Evolutionary conservation across 2,113 vertebrate genomes (phyloP).

Genomic region (Chlorodrepanis virens): DNA sequence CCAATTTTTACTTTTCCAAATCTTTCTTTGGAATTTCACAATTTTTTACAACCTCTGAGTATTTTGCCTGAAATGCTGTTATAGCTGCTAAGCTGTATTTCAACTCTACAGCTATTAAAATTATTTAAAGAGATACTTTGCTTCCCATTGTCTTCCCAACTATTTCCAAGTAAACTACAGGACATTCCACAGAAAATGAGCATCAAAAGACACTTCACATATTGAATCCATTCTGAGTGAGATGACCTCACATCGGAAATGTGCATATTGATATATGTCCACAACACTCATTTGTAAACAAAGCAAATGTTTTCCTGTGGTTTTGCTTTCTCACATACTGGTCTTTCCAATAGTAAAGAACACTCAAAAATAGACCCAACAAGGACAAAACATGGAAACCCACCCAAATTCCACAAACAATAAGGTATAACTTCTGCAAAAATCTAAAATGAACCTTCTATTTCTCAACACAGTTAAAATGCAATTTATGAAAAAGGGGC

Average conservation of each 20-base stretch:
- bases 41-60: not conserved
- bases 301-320: not conserved
- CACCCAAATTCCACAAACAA: not conserved
- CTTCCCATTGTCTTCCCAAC: not conserved
- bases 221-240: not conserved
- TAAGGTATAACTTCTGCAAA: not conserved
- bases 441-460: not conserved
- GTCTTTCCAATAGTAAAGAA: not conserved
- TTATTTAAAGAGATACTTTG: not conserved
- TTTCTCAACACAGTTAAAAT: not conserved
- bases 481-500: not conserved
- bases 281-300: not conserved
- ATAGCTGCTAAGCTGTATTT: not conserved
- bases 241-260: not conserved
- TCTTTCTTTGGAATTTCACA: not conserved
- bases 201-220: not conserved
- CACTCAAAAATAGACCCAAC: not conserved
- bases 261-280: not conserved
- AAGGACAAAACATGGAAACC: not conserved
- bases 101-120: not conserved
- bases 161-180: not conserved
- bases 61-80: not conserved
- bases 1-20: not conserved
- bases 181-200: not conserved
- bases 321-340: not conserved